Percentiles rank a stretch among this genome's conserved stretches.
phyloP scores from a whole-genome alignment of 2,113 vertebrate genomes.

The Poeciliopsis turrubarensis region DNA sequence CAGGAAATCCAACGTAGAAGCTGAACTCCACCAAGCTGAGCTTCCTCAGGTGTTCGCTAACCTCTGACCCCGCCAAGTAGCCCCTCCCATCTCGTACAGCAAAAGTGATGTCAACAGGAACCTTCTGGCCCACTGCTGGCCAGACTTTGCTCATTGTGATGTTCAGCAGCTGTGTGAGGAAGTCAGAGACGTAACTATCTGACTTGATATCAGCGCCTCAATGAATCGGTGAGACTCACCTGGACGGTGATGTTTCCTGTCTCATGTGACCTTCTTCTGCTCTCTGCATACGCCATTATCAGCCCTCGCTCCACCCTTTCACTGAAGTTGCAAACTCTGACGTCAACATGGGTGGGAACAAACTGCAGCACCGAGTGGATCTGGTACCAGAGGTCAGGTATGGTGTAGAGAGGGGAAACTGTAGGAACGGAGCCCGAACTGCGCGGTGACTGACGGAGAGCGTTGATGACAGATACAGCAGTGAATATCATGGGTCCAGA shows the following conservation, averaged over 20 bases:
- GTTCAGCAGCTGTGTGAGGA: conserved; percentile 83
- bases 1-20: conserved; percentile 94
- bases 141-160: conserved; percentile 78
- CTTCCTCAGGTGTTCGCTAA: conserved; percentile 90
- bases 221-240: conserved; percentile 71
- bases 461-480: conserved; percentile 89
- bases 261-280: conserved; percentile 79
- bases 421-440: conserved; percentile 79
- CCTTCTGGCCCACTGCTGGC: conserved; percentile 71
- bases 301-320: conserved; percentile 90
- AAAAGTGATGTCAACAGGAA: conserved; percentile 89
- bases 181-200: not conserved
- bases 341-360: conserved; percentile 87
- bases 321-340: conserved; percentile 91
- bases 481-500: conserved; percentile 91
- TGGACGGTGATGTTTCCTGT: conserved; percentile 85
- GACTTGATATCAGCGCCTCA: not conserved
- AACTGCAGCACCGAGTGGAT: conserved; percentile 95
- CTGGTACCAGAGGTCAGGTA: conserved; percentile 86
- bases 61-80: conserved; percentile 86
- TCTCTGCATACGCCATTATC: conserved; percentile 84
- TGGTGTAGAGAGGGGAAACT: conserved; percentile 80
- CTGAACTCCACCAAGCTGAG: conserved; percentile 95
- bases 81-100: conserved; percentile 79
- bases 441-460: conserved; percentile 80